Base-by-base conservation (phyloP, 2,113 vertebrate genomes). In the Okapia johnstoni region DNA sequence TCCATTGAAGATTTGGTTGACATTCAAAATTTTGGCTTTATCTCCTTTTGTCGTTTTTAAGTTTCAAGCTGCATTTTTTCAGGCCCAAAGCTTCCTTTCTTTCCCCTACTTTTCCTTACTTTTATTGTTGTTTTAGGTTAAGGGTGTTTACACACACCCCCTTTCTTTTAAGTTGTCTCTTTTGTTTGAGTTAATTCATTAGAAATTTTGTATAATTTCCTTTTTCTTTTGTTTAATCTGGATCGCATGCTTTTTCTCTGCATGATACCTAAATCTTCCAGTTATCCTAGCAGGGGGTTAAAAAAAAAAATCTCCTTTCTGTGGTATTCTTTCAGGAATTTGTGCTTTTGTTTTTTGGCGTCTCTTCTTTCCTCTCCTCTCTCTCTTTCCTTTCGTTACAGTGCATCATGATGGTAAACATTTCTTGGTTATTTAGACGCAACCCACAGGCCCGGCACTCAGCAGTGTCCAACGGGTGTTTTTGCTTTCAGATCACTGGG, bases 401-500 rank as follows among this genome's bases (percentile, higher is more conserved):
- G 98, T 99, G 99, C 99, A 99, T 99, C 99, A 99, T 99, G 98
- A 99, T 98, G 99, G 98, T 99, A 99, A 99, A 98, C 98, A 98
- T 98, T 98, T 98, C 97, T 99, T 98, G 97, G 97, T 98, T 98
- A 98, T 97, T 98, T 98, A 98, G 57, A 92, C 92, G 66, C 98
- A 96, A 86, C 94, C 93, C 52, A 70, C 93, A 94, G 57, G n/a
- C 28, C 86, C 73, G 33, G 90, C 50, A 1, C 98, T 99, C 98
- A 99, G 98, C 98, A 95, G 97, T 97, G 98, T 98, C 98, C 99
- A 98, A 98, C 85, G 98, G 98, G 96, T 99, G 99, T 99, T 99
- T 98, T 99, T 99, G 98, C 99, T 99, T 99, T 98, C 99, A 99
- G 99, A 99, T 99, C 98, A 98, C 99, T 98, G 99, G 99, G 87